Percentiles rank a stretch among this genome's conserved stretches.
Conservation (phyloP, 1,140 invertebrate genomes). For the Aleiodes sp. region DNA sequence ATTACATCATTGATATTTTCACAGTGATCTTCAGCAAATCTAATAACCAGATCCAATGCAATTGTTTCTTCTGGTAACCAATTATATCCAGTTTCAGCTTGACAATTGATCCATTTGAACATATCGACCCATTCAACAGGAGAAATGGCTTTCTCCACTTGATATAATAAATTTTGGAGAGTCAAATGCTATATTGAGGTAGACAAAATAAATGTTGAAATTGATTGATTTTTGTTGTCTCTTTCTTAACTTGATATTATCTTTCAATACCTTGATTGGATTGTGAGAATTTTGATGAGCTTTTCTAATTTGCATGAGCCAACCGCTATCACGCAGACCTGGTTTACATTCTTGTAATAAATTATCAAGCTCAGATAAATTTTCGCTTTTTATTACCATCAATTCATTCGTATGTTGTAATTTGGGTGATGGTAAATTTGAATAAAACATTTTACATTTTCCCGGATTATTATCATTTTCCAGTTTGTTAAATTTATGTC, state of each 20-base stretch:
- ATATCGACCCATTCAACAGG: constrained; percentile 57
- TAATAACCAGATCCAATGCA: constrained; percentile 52
- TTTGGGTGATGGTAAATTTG: constrained; percentile 47
- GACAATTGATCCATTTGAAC: constrained; percentile 52
- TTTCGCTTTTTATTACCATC: neutral
- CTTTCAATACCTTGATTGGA: constrained; percentile 49
- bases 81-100: constrained; percentile 43
- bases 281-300: constrained; percentile 49
- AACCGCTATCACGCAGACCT: constrained; percentile 53
- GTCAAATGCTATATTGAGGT: constrained; percentile 45
- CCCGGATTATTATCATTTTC: constrained; percentile 41
- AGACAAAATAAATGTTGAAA: constrained; percentile 3
- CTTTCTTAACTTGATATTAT: constrained; percentile 24
- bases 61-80: constrained; percentile 57
- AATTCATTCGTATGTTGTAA: constrained; percentile 25
- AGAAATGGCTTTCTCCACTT: constrained; percentile 61
- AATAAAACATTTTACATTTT: constrained; percentile 51
- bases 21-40: constrained; percentile 51
- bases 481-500: constrained; percentile 38
- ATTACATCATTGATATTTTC: constrained; percentile 40
- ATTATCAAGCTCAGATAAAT: constrained; percentile 46
- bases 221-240: neutral
- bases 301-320: constrained; percentile 54
- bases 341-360: constrained; percentile 52
- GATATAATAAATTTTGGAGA: constrained; percentile 52